A percentile compares a stretch with the other conserved stretches of the same genome.
Evolutionary conservation across 2,888 invertebrate genomes (phyloP).

Genomic region (Alloplasta piceator): DNA sequence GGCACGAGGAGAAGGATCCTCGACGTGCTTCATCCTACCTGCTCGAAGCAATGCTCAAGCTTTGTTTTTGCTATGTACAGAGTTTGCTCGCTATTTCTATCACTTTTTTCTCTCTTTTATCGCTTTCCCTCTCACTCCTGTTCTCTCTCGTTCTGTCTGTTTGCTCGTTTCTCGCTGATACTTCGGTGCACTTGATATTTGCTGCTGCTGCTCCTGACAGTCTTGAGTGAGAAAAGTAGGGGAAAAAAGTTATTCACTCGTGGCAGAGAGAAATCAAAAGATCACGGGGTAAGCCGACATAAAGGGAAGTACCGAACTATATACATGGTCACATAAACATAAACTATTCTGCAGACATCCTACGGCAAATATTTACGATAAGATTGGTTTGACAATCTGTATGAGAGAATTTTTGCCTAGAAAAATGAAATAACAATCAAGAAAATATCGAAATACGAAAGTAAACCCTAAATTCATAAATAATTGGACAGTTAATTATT

Average conservation of each 20-base stretch:
- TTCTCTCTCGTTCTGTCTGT: conserved; percentile 40
- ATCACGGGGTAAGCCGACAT: conserved; percentile 44
- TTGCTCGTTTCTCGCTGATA: conserved; percentile 40
- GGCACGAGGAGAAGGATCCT: conserved; percentile 33
- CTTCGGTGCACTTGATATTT: conserved; percentile 59
- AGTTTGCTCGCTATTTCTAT: conserved; percentile 45
- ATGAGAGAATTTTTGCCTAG: neutral
- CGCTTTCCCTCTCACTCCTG: conserved; percentile 34
- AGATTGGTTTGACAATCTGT: conserved; percentile 47
- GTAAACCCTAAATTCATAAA: too few relatives aligned
- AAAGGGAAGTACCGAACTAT: conserved; percentile 48
- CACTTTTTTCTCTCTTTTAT: conserved; percentile 10
- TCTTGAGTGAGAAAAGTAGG: conserved; percentile 43
- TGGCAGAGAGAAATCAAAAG: conserved; percentile 9
- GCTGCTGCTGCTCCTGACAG: conserved; percentile 58
- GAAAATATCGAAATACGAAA: too few relatives aligned
- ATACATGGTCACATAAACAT: conserved; percentile 18
- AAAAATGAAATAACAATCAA: conserved; percentile 27
- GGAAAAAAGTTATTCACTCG: conserved; percentile 61
- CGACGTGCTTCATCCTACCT: conserved; percentile 58
- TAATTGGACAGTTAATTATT: too few relatives aligned
- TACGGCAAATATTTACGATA: conserved; percentile 47
- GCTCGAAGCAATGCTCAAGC: conserved; percentile 56
- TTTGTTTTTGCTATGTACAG: conserved; percentile 52
- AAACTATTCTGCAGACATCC: conserved; percentile 9